Conservation (phyloP, 2,888 invertebrate genomes). For the Reticulitermes lucifugus region DNA sequence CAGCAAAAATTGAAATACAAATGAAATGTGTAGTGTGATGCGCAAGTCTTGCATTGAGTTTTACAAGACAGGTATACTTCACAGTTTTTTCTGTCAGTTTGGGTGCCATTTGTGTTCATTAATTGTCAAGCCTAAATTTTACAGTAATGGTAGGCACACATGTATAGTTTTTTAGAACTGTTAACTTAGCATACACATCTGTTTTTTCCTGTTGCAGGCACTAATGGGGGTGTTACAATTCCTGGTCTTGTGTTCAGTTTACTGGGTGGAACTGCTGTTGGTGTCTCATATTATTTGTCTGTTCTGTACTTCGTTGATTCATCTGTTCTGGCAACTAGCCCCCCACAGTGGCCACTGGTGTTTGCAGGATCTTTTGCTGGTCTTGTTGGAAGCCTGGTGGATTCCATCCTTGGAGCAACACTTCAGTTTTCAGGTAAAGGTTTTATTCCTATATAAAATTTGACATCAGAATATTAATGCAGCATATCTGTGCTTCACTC, state of each 20-base stretch:
- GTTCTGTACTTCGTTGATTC: constrained; percentile 74
- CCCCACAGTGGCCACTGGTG: constrained; percentile 85
- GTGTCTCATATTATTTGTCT: constrained; percentile 77
- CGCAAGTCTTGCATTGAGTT: no score
- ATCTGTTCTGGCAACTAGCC: constrained; percentile 68
- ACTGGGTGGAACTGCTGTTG: constrained; percentile 78
- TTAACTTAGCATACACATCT: neutral
- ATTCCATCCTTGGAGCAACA: constrained; percentile 87
- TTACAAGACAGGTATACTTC: no score
- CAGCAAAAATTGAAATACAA: no score
- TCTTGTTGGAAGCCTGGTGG: constrained; percentile 82
- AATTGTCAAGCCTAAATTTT: no score
- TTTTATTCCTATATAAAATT: neutral
- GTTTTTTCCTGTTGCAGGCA: constrained; percentile 68
- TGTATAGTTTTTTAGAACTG: no score
- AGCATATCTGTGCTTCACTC: neutral
- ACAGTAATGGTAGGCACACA: no score
- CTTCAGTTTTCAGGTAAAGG: constrained; percentile 84
- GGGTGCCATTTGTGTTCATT: no score
- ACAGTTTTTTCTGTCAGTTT: no score
- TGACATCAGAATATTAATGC: neutral
- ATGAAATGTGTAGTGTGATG: no score
- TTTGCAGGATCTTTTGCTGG: constrained; percentile 79
- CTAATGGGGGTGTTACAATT: constrained; percentile 87
- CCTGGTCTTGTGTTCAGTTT: constrained; percentile 68